Percentiles rank a stretch among this genome's conserved stretches.
Conservation (phyloP, 1,140 invertebrate genomes). For the Zaprionus africanus region DNA sequence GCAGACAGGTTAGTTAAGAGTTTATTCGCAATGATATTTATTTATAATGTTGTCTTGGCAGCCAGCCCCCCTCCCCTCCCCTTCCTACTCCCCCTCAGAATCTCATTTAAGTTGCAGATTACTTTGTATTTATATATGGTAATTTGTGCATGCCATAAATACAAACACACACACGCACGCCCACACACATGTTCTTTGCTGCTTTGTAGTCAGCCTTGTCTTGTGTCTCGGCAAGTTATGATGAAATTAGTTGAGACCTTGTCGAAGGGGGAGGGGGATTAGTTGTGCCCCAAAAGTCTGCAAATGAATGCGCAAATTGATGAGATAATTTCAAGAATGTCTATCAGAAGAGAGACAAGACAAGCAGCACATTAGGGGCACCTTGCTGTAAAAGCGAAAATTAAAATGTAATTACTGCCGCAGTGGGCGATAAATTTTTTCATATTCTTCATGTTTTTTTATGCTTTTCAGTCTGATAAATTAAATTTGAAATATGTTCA, state of each 20-base stretch:
- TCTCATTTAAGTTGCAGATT: conserved; percentile 80
- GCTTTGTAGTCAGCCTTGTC: conserved; percentile 23
- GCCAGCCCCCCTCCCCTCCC: neutral
- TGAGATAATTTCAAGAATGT: neutral
- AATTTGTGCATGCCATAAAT: conserved; percentile 54
- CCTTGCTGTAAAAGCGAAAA: conserved; percentile 17
- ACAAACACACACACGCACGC: conserved; percentile 8
- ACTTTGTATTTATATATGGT: conserved; percentile 52
- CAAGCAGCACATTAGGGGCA: neutral
- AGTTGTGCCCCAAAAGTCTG: neutral
- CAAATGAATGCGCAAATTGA: conserved; percentile 11
- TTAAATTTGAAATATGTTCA: conserved; percentile 71
- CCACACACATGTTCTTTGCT: conserved; percentile 24
- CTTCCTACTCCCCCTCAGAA: conserved; percentile 20
- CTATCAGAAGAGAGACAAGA: neutral
- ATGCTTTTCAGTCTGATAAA: conserved; percentile 49
- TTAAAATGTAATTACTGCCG: conserved; percentile 61
- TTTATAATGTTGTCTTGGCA: conserved; percentile 67
- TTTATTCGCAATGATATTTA: conserved; percentile 81
- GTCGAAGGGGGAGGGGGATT: conserved; percentile 26
- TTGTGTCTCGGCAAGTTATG: conserved; percentile 42
- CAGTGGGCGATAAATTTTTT: neutral
- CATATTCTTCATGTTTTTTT: conserved; percentile 30
- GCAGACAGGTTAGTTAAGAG: conserved; percentile 79
- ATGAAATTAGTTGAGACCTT: conserved; percentile 59